phyloP scores from a whole-genome alignment of 2,797 vertebrate genomes.

The Cyprinella venusta region DNA sequence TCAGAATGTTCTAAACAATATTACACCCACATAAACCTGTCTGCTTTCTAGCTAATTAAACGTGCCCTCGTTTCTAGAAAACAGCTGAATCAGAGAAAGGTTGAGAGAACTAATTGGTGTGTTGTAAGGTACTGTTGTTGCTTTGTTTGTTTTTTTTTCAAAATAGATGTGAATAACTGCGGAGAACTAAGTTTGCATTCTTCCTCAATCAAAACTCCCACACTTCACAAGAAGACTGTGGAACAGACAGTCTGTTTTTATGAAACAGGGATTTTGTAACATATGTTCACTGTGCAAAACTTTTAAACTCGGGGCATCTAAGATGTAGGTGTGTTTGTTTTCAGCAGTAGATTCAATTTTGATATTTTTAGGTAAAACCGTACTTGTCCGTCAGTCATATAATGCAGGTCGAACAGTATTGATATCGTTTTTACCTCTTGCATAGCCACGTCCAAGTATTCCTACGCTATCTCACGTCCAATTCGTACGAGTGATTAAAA shows the following conservation, averaged over 20 bases:
- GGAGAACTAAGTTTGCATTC: conserved; percentile 2
- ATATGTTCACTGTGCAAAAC: neutral
- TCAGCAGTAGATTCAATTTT: no score
- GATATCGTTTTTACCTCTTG: no score
- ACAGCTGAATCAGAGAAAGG: conserved; percentile 36
- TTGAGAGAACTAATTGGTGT: conserved; percentile 14
- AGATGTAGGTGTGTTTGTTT: no score
- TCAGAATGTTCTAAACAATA: conserved; percentile 18
- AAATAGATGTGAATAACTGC: conserved; percentile 7
- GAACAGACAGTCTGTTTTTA: neutral
- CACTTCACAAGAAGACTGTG: conserved; percentile 19
- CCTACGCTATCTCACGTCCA: no score
- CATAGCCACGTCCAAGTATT: no score
- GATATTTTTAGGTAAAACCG: no score
- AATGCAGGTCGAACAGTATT: no score
- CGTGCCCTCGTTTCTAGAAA: conserved; percentile 4
- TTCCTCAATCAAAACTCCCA: conserved; percentile 22
- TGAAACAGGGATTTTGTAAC: neutral
- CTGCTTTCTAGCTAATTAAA: conserved; percentile 28
- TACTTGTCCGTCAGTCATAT: no score
- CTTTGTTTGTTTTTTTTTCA: neutral
- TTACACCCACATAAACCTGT: conserved; percentile 13
- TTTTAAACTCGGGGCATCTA: no score
- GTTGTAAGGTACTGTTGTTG: neutral
- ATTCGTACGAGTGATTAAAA: no score